phyloP scores from a whole-genome alignment of 2,113 vertebrate species.

The Trematocara macrostoma region DNA sequence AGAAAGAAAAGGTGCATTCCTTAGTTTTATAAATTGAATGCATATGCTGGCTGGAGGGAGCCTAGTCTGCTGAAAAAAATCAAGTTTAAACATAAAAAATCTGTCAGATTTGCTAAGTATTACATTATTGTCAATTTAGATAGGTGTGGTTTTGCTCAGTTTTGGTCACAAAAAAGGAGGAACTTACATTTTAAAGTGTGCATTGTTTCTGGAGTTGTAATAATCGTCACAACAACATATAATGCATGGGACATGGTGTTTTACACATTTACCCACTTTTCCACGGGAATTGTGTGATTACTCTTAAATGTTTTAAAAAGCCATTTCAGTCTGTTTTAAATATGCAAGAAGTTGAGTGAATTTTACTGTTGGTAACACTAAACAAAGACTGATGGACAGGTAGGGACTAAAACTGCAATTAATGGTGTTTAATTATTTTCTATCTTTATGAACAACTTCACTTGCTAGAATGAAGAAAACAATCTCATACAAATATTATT shows the following conservation, averaged over 20 bases:
- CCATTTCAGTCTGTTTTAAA: background rate
- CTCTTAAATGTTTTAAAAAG: background rate
- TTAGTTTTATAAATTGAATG: background rate
- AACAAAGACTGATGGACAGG: background rate
- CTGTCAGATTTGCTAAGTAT: background rate
- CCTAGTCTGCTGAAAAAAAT: background rate
- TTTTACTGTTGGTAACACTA: background rate
- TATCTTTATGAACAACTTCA: background rate
- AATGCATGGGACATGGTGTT: background rate
- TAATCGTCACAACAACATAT: background rate
- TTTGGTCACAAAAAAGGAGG: background rate
- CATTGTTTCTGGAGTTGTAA: background rate
- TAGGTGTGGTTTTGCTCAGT: background rate
- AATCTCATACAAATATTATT: background rate
- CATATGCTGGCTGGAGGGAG: background rate
- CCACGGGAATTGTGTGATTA: background rate
- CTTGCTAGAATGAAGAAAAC: background rate
- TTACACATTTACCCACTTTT: background rate
- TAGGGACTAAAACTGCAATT: background rate
- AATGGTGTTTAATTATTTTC: background rate
- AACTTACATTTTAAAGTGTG: background rate
- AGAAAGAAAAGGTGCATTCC: background rate
- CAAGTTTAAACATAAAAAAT: background rate
- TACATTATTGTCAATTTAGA: background rate
- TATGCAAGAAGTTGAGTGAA: background rate